These are phyloP conservation scores for Conchocele bisecta DNA, from an alignment of 2,888 invertebrate genomes.

Conservation along the genomic window DNA sequence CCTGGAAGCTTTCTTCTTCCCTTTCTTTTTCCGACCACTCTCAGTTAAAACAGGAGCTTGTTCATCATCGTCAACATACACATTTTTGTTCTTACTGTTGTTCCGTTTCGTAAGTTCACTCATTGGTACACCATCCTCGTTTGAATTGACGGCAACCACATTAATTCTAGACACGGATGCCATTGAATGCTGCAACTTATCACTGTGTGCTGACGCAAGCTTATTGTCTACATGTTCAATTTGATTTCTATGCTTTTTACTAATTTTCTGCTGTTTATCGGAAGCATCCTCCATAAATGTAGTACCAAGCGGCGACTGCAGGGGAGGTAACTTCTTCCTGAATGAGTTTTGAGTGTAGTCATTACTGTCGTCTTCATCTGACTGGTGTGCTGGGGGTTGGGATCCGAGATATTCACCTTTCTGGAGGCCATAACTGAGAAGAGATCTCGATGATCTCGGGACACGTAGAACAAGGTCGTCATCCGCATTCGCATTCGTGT, in stretches of 20 bases:
- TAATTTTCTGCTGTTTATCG: not conserved
- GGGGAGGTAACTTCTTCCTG: slow-evolving; percentile 60
- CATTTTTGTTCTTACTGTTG: not conserved
- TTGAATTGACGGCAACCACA: slow-evolving; percentile 11
- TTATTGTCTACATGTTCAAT: not conserved
- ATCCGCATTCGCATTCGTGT: slow-evolving; percentile 8
- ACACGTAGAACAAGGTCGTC: slow-evolving; percentile 43
- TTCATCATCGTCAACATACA: slow-evolving; percentile 15
- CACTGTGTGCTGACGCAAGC: not conserved
- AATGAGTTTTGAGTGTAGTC: slow-evolving; percentile 14
- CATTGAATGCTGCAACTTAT: too few relatives aligned
- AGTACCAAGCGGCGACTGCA: slow-evolving; percentile 66
- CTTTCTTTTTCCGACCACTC: slow-evolving; percentile 20
- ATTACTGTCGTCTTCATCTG: slow-evolving; percentile 19
- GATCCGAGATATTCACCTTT: slow-evolving; percentile 13
- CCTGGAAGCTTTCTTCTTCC: slow-evolving; percentile 2
- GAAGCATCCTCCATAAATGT: slow-evolving; percentile 50
- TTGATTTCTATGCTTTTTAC: not conserved
- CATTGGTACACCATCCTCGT: slow-evolving; percentile 5
- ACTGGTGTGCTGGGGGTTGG: not conserved
- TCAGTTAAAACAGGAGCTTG: not conserved
- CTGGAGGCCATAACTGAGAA: slow-evolving; percentile 30
- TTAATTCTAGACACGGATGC: slow-evolving; percentile 42
- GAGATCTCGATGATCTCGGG: slow-evolving; percentile 50
- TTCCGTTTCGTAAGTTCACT: not conserved